phyloP scores from a whole-genome alignment of 2,113 vertebrate species.

The Prionailurus bengalensis region DNA sequence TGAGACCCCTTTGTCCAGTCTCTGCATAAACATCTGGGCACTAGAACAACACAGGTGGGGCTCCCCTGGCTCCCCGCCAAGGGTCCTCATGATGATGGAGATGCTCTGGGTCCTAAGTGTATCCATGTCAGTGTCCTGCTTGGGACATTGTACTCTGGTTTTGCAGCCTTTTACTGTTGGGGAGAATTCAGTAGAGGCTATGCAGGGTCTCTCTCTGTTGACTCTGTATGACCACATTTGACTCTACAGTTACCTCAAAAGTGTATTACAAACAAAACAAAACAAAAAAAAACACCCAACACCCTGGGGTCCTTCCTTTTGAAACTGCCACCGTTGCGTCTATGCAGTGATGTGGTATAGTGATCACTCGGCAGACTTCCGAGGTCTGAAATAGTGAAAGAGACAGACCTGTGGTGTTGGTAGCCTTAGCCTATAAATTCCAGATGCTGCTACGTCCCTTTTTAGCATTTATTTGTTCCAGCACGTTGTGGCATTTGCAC shows the following conservation, averaged over 20 bases:
- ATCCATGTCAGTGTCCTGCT: background rate
- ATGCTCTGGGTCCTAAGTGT: background rate
- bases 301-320: background rate
- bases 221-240: background rate
- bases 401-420: background rate
- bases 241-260: background rate
- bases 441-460: fast-evolving
- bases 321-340: background rate
- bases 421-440: background rate
- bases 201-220: background rate
- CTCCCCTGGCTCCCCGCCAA: background rate
- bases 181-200: background rate
- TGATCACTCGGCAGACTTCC: background rate
- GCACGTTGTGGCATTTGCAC: background rate
- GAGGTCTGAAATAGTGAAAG: fast-evolving
- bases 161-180: no score
- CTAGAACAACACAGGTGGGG: background rate
- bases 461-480: background rate
- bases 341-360: no score
- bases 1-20: background rate
- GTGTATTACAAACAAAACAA: background rate
- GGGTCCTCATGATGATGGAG: no score
- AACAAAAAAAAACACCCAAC: background rate
- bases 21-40: background rate
- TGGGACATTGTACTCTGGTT: no score